Percentiles rank a stretch among this genome's conserved stretches.
These are phyloP conservation scores for Enteromius radiatus DNA, from an alignment of 2,797 vertebrate genomes.

Conservation along the genomic window DNA sequence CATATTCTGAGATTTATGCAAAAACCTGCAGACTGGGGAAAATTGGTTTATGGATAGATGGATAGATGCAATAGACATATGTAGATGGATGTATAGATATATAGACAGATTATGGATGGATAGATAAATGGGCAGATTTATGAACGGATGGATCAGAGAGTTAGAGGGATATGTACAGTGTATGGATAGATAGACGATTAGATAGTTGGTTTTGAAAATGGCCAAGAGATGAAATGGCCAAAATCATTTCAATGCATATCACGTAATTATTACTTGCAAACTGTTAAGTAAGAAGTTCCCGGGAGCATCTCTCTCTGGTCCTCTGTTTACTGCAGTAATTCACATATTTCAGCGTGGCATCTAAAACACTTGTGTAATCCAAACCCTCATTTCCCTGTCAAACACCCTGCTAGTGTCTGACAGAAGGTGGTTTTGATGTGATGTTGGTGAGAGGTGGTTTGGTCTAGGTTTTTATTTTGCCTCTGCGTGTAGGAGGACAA, in stretches of 20 bases:
- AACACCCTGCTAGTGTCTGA: constrained; percentile 65
- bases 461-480: not conserved
- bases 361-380: constrained; percentile 62
- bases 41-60: not conserved
- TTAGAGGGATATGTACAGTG: not conserved
- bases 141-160: not conserved
- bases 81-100: not conserved
- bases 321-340: constrained; percentile 10
- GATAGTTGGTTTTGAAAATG: not conserved
- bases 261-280: not conserved
- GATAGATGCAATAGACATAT: not conserved
- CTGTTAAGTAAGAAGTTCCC: not conserved
- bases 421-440: constrained; percentile 60
- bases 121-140: not conserved
- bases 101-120: no score
- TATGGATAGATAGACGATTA: not conserved
- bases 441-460: constrained; percentile 61
- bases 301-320: not conserved
- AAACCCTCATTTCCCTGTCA: constrained; percentile 75
- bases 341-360: constrained; percentile 19
- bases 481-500: constrained; percentile 27
- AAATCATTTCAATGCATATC: not conserved
- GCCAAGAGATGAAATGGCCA: not conserved
- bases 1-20: not conserved
- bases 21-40: not conserved